Evolutionary conservation across 92 coral and sea anemone genomes (phyloP).

Genomic region (Heteractis magnifica): DNA sequence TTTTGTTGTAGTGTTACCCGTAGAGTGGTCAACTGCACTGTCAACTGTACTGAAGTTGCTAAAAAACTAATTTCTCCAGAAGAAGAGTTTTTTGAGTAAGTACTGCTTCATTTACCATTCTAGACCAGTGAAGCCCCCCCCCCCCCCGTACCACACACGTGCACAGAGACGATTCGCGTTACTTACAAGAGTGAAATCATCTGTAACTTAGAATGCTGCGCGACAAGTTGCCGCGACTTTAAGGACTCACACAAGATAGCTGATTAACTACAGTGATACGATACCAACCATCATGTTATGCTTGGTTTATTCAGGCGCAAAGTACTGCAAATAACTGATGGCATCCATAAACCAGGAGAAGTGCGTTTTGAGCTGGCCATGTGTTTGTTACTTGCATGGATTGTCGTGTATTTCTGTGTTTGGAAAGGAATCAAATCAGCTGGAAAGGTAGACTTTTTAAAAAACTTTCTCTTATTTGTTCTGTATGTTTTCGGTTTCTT

Average conservation of each 20-base stretch:
- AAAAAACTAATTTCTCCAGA: constrained; percentile 56
- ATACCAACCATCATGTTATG: background rate
- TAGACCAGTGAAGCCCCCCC: too few relatives aligned
- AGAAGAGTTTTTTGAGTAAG: constrained; percentile 72
- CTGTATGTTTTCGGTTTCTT: background rate
- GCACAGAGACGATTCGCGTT: background rate
- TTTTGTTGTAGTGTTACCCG: constrained; percentile 24
- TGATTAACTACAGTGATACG: background rate
- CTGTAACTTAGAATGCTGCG: background rate
- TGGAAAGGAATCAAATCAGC: constrained; percentile 93
- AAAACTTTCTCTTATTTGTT: too few relatives aligned
- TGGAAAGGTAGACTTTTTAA: constrained; percentile 58
- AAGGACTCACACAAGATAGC: too few relatives aligned
- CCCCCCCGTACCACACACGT: too few relatives aligned
- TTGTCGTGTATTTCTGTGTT: constrained; percentile 78
- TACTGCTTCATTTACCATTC: background rate
- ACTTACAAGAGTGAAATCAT: background rate
- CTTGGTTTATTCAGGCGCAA: constrained; percentile 34
- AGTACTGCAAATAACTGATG: constrained; percentile 62
- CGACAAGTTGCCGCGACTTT: too few relatives aligned
- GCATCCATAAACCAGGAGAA: constrained; percentile 63
- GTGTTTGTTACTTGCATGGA: constrained; percentile 83
- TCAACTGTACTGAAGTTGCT: constrained; percentile 19
- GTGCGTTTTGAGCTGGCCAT: constrained; percentile 84
- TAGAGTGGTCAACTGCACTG: constrained; percentile 26